Conservation (phyloP, 1,140 invertebrate genomes). For the Drosophila funebris region DNA sequence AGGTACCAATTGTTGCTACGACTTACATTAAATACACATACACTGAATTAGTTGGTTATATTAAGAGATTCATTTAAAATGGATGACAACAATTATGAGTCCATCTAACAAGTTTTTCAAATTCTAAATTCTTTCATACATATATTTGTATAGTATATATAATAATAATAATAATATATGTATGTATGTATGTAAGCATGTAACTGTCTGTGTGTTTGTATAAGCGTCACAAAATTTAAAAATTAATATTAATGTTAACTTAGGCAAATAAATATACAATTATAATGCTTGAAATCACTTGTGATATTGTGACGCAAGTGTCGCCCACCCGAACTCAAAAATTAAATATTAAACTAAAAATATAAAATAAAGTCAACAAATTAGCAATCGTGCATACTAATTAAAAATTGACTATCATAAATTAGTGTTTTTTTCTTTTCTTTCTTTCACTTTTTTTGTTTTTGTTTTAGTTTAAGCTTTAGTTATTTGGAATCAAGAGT, state of each 20-base stretch:
- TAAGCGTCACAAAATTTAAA: conserved; percentile 51
- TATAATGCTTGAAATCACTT: conserved; percentile 49
- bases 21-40: conserved; percentile 33
- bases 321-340: conserved; percentile 21
- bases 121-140: not conserved
- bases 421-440: conserved; percentile 28
- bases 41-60: conserved; percentile 6
- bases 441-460: conserved; percentile 4
- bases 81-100: conserved; percentile 37
- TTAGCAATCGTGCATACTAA: conserved; percentile 49
- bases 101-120: conserved; percentile 33
- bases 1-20: conserved; percentile 37
- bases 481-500: conserved; percentile 67
- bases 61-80: conserved; percentile 26
- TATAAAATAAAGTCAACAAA: conserved; percentile 65
- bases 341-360: conserved; percentile 53
- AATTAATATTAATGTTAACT: conserved; percentile 61
- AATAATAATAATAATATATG: conserved; percentile 18
- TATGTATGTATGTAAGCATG: conserved; percentile 15
- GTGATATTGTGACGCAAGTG: conserved; percentile 18
- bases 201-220: conserved; percentile 18
- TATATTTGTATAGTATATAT: conserved; percentile 28
- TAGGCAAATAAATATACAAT: conserved; percentile 67
- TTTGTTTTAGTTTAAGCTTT: conserved; percentile 36
- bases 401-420: conserved; percentile 60